Evolutionary conservation across 2,113 vertebrate species (phyloP).

Genomic region (Dicerorhinus sumatrensis): DNA sequence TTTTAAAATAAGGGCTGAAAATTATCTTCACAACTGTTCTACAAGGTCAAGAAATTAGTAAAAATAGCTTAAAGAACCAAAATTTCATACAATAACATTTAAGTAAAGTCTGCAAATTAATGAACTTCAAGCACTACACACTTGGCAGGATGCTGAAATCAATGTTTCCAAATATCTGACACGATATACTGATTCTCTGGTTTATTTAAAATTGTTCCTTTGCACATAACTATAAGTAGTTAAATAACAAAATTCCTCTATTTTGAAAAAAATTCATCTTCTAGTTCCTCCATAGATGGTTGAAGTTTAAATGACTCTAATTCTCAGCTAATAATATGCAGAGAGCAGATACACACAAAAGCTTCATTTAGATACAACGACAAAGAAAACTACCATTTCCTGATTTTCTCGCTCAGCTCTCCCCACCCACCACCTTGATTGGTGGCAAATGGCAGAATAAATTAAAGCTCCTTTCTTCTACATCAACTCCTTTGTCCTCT

Average conservation of each 20-base stretch:
- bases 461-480: slow-evolving; percentile 58
- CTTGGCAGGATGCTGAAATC: not conserved
- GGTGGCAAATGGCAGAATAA: slow-evolving; percentile 67
- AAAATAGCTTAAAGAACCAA: not conserved
- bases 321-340: slow-evolving; percentile 54
- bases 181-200: not conserved
- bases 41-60: not conserved
- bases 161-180: not conserved
- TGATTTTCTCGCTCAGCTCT: slow-evolving; percentile 38
- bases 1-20: slow-evolving; percentile 40
- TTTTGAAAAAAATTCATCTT: slow-evolving; percentile 56
- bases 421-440: not conserved
- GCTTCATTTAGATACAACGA: slow-evolving; percentile 64
- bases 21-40: not conserved
- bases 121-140: not conserved
- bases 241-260: not conserved
- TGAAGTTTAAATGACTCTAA: slow-evolving; percentile 56
- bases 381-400: slow-evolving; percentile 62
- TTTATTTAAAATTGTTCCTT: slow-evolving; percentile 58
- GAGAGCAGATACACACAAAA: slow-evolving; percentile 43
- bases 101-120: slow-evolving; percentile 2
- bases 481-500: slow-evolving; percentile 71
- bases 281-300: not conserved
- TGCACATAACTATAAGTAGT: slow-evolving; percentile 36
- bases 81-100: not conserved